These are phyloP conservation scores for Myxocyprinus asiaticus DNA, from an alignment of 2,113 vertebrate species.

Conservation along the genomic window DNA sequence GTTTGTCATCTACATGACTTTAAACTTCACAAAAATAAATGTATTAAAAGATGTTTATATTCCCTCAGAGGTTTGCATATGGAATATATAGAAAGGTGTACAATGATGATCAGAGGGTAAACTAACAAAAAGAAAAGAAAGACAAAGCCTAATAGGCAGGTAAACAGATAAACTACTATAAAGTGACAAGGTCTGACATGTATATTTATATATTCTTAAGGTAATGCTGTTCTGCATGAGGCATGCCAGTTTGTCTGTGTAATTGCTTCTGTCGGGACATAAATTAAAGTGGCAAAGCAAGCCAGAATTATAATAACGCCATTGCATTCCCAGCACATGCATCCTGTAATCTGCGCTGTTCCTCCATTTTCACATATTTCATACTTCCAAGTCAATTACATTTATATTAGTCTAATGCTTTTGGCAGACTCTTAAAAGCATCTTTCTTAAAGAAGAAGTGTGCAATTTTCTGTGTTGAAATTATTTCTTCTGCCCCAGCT, in stretches of 20 bases:
- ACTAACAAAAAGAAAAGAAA: neutral
- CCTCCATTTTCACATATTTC: neutral
- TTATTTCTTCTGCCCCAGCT: no score
- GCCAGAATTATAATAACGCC: neutral
- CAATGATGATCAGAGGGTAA: neutral
- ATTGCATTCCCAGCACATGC: conserved; percentile 5
- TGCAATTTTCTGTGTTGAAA: no score
- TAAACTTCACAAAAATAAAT: no score
- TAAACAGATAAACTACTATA: conserved; percentile 14
- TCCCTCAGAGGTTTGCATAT: neutral
- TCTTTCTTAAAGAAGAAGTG: no score
- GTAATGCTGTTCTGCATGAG: neutral
- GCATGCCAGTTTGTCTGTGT: neutral
- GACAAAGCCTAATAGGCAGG: neutral
- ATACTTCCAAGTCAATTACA: conserved; percentile 12
- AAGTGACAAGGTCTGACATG: conserved; percentile 4
- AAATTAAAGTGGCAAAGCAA: conserved; percentile 23
- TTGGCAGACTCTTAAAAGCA: neutral
- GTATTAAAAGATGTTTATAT: no score
- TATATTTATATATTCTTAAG: conserved; percentile 12
- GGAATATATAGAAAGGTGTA: neutral
- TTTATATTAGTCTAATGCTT: conserved; percentile 24
- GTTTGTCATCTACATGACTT: no score
- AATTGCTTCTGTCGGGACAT: conserved; percentile 25
- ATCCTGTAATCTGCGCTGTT: conserved; percentile 14